Conservation (phyloP, 2,797 vertebrate genomes). For the Brachyrhaphis roseni region DNA sequence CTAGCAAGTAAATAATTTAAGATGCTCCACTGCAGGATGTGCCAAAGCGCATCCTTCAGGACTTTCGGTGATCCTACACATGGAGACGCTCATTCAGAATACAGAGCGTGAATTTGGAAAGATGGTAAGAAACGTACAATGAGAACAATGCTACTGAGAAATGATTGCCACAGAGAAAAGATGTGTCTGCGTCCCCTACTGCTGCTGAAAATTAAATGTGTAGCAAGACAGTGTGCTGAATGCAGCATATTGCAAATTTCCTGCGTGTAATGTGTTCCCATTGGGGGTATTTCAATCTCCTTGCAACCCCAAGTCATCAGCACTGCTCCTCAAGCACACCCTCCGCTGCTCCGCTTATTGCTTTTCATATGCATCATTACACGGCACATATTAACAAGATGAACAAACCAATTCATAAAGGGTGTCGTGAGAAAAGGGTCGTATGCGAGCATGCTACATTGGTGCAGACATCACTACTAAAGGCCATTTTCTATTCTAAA, state of each 20-base stretch:
- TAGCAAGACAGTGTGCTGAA: constrained; percentile 28
- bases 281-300: constrained; percentile 52
- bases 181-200: background rate
- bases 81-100: background rate
- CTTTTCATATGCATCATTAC: constrained; percentile 77
- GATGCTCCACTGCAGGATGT: constrained; percentile 31
- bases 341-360: constrained; percentile 68
- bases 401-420: constrained; percentile 68
- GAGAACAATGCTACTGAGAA: background rate
- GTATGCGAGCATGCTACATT: background rate
- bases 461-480: background rate
- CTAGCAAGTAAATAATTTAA: constrained; percentile 68
- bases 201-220: constrained; percentile 1
- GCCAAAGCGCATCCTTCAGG: constrained; percentile 28
- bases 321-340: constrained; percentile 59
- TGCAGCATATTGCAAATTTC: constrained; percentile 51
- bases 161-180: background rate
- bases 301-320: constrained; percentile 68
- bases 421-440: constrained; percentile 31
- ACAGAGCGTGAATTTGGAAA: background rate
- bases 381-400: constrained; percentile 69
- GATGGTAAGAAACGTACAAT: background rate
- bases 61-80: constrained; percentile 31
- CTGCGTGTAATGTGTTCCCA: constrained; percentile 35
- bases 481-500: background rate